These are phyloP conservation scores for Pterocles gutturalis DNA, from an alignment of 2,113 vertebrate species.

Conservation along the genomic window DNA sequence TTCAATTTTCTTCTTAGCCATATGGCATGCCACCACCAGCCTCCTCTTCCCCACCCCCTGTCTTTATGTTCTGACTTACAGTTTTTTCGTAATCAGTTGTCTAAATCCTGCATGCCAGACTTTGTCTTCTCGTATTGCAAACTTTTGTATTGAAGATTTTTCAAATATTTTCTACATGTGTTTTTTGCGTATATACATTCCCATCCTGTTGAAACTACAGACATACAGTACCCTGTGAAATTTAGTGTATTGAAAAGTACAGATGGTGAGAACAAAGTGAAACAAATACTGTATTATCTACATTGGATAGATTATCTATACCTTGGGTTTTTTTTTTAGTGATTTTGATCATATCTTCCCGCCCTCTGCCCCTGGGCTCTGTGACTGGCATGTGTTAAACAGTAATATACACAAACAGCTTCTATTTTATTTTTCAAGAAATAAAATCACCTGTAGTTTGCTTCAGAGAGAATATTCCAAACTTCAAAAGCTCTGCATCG, in stretches of 20 bases:
- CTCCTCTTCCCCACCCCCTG: neutral
- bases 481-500: neutral
- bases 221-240: neutral
- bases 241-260: neutral
- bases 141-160: neutral
- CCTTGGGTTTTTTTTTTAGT: neutral
- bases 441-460: neutral
- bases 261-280: conserved; percentile 19
- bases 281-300: neutral
- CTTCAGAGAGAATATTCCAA: neutral
- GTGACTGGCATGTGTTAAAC: neutral
- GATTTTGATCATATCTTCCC: neutral
- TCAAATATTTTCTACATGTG: neutral
- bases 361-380: neutral
- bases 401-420: neutral
- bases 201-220: neutral
- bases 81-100: neutral
- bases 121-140: neutral
- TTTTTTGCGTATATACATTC: neutral
- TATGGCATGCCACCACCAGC: neutral
- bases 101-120: neutral
- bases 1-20: neutral
- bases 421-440: neutral
- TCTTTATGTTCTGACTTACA: neutral
- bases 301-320: neutral